Evolutionary conservation across 2,888 invertebrate genomes (phyloP).

Genomic region (Eledona agricola): DNA sequence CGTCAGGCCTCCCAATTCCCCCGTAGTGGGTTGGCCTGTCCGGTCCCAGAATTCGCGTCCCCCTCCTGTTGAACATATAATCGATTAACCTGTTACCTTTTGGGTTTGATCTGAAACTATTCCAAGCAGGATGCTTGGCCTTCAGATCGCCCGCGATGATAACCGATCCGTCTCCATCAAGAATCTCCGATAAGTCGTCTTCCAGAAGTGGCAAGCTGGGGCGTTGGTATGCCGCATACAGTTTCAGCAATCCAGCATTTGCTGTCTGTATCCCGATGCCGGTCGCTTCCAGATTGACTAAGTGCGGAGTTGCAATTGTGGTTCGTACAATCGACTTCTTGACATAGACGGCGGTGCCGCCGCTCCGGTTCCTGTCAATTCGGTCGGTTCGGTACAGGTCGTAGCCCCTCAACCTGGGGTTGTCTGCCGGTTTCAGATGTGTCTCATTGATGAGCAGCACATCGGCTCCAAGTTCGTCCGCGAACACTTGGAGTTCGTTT

Average conservation of each 20-base stretch:
- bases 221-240: no score
- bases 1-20: slow-evolving; percentile 9
- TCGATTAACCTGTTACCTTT: no score
- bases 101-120: no score
- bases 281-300: slow-evolving; percentile 16
- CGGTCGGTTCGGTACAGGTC: slow-evolving; percentile 27
- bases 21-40: slow-evolving; percentile 8
- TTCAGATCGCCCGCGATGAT: no score
- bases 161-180: no score
- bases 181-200: no score
- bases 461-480: slow-evolving; percentile 22
- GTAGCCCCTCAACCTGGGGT: slow-evolving; percentile 28
- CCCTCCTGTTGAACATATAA: slow-evolving; percentile 11
- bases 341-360: slow-evolving; percentile 34
- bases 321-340: slow-evolving; percentile 24
- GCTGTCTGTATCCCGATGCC: slow-evolving; percentile 11
- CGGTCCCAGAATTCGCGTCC: slow-evolving; percentile 1
- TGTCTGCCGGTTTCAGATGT: slow-evolving; percentile 17
- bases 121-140: slow-evolving; percentile 27
- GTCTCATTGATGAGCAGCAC: slow-evolving; percentile 34
- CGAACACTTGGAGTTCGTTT: slow-evolving; percentile 23
- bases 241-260: background rate
- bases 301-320: background rate
- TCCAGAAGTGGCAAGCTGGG: no score
- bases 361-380: slow-evolving; percentile 14